phyloP scores from a whole-genome alignment of 2,797 vertebrate genomes.

The Etheostoma perlongum region DNA sequence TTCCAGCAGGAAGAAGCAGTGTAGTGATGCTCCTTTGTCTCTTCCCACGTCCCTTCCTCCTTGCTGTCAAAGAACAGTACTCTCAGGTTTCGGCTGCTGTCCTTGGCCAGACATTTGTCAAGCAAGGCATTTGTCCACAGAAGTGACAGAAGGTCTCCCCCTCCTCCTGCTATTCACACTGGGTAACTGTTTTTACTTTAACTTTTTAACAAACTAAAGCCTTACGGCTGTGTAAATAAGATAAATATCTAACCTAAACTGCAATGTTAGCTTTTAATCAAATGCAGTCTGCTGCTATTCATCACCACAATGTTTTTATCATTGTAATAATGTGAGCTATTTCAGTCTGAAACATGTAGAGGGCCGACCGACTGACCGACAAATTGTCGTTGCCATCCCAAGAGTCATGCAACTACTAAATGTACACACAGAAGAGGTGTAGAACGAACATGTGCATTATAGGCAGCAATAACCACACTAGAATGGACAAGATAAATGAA shows the following conservation, averaged over 20 bases:
- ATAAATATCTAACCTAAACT: conserved; percentile 1
- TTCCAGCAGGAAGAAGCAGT: not conserved
- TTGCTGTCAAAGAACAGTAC: conserved; percentile 53
- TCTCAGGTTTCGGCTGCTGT: conserved; percentile 75
- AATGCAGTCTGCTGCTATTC: not conserved
- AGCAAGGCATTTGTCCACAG: conserved; percentile 69
- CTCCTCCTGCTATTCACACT: conserved; percentile 37
- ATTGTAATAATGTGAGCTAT: not conserved
- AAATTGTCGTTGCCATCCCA: not conserved
- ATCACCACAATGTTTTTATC: not conserved
- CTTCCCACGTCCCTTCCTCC: conserved; percentile 42
- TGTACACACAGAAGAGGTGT: not conserved
- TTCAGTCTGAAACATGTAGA: too few relatives aligned
- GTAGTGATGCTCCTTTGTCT: conserved; percentile 36
- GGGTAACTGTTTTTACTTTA: conserved; percentile 20
- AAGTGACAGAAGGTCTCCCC: conserved; percentile 58
- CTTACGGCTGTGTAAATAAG: not conserved
- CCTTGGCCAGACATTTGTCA: conserved; percentile 75
- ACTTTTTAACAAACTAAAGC: conserved; percentile 17
- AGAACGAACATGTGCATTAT: not conserved
- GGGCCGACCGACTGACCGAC: not conserved
- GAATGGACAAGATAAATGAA: not conserved
- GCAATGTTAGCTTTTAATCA: not conserved
- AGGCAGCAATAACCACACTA: not conserved
- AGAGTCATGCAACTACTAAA: not conserved